A percentile compares a stretch with the other conserved stretches of the same genome.
Evolutionary conservation across 1,140 invertebrate species (phyloP).

Genomic region (Bombus waltoni): DNA sequence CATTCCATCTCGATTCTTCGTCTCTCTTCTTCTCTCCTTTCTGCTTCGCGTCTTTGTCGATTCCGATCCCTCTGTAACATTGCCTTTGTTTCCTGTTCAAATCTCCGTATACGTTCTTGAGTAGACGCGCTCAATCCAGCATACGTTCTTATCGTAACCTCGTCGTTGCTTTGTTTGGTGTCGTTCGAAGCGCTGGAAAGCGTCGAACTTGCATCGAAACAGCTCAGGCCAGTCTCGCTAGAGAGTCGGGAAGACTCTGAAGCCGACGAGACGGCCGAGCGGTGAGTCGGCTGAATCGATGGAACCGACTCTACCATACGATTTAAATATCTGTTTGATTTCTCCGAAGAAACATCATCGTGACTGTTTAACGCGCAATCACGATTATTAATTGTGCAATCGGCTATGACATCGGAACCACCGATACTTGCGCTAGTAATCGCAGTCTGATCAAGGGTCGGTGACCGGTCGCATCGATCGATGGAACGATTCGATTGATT

Average conservation of each 20-base stretch:
- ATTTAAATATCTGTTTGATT: slow-evolving; percentile 25
- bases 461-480: slow-evolving; percentile 29
- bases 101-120: slow-evolving; percentile 86
- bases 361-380: slow-evolving; percentile 2
- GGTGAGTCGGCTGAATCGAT: slow-evolving; percentile 60
- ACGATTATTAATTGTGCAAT: background rate
- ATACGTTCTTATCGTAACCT: slow-evolving; percentile 84
- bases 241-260: slow-evolving; percentile 66
- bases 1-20: slow-evolving; percentile 85
- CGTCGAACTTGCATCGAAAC: slow-evolving; percentile 73
- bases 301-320: slow-evolving; percentile 56
- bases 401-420: background rate
- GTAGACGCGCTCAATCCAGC: slow-evolving; percentile 84
- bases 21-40: slow-evolving; percentile 83
- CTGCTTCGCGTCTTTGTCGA: slow-evolving; percentile 78
- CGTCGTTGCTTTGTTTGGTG: slow-evolving; percentile 80
- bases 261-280: slow-evolving; percentile 58
- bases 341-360: slow-evolving; percentile 49
- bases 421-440: background rate
- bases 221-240: slow-evolving; percentile 64
- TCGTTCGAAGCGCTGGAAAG: slow-evolving; percentile 76
- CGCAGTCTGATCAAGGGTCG: background rate
- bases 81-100: slow-evolving; percentile 88
- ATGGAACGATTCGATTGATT: slow-evolving; percentile 62
- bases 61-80: slow-evolving; percentile 85